Evolutionary conservation across 2,888 invertebrate species (phyloP), one percentile per base, ranked within the genome.

Genomic region (Drosophila nr. perissopoda): DNA sequence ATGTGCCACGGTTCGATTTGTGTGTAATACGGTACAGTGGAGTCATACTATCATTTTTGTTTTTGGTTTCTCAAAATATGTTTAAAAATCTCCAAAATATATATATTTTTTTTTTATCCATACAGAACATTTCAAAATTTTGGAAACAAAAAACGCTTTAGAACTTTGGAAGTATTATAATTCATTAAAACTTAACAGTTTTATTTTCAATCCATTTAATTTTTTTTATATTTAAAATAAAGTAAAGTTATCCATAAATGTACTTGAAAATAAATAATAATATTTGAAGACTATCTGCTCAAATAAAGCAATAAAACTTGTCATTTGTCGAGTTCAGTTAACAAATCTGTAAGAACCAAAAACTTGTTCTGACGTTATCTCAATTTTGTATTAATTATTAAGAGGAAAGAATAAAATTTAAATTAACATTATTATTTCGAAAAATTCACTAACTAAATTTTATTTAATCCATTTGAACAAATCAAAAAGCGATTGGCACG

Each of bases 1-100:
- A 73, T 63, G 40, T 67, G 67, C 8, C 49, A 42, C 31, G 42
- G 38, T 31, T 31, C n/a, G 36, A 61, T 57, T 49, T 42, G 27
- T 49, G 10, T 27, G 33, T 40, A 54, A 31, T n/a, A 16, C n/a
- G n/a, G 13, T 38, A 29, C 38, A 38, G 27, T 56, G 16, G 40
- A 18, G 18, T 29, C 18, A 49, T 2, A 18, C 10, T 29, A 27
- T 1, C 5, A 4, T 25, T 48, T 16, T 16, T 21, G 1, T 7
- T 29, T 42, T 25, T 27, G 27, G 16, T 8, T 18, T 18, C 5
- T 18, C 16, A 18, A 27, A 49, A 18, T 18, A 27, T 8, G 8
- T 10, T 49, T 49, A 7, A 16, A 16, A 25, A 25, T 46, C 13
- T 25, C 11, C 25, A 25, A 21, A 25, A 25, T 7, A 42, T 34